Conservation (phyloP, 2,888 invertebrate genomes). For the Eupithecia vulgata region DNA sequence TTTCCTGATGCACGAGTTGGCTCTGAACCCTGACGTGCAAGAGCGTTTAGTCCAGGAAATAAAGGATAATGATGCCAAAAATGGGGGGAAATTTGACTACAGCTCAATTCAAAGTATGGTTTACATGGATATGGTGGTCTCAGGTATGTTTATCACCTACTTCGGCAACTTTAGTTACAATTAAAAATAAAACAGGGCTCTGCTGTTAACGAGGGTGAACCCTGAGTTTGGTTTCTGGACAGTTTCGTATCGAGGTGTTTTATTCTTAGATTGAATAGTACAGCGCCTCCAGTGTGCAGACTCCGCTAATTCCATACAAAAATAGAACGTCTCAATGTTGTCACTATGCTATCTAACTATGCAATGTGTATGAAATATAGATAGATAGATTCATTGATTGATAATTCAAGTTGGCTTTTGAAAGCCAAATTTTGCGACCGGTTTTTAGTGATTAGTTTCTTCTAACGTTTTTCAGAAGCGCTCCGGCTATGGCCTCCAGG, state of each 20-base stretch:
- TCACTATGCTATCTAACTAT: not conserved
- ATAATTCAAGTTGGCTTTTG: not conserved
- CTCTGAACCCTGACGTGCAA: conserved; percentile 84
- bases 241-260: not conserved
- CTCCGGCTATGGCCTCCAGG: conserved; percentile 65
- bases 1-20: conserved; percentile 84
- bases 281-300: not conserved
- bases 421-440: not conserved
- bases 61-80: conserved; percentile 68
- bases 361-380: not conserved
- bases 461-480: not conserved
- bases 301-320: not conserved
- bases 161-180: not conserved
- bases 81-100: conserved; percentile 76
- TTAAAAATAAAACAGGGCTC: not conserved
- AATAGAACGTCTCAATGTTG: not conserved
- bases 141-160: conserved; percentile 63
- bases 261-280: not conserved
- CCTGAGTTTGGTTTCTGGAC: not conserved
- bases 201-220: not conserved
- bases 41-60: conserved; percentile 82
- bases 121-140: conserved; percentile 86
- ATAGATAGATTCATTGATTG: not conserved
- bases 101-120: conserved; percentile 81
- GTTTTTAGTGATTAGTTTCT: not conserved